phyloP scores from a whole-genome alignment of 2,113 vertebrate species.

The Antechinus stuartii region DNA sequence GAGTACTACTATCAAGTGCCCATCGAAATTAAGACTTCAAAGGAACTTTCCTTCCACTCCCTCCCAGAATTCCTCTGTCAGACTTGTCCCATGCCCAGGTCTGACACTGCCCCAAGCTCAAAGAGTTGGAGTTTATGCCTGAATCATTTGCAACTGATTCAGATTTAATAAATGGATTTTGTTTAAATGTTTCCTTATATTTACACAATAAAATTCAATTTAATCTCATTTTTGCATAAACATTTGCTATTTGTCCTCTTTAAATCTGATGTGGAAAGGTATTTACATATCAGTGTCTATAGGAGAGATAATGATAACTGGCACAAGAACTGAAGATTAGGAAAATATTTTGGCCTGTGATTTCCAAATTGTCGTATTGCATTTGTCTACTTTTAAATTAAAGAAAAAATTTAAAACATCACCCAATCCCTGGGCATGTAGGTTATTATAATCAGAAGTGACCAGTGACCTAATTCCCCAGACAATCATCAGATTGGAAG shows the following conservation, averaged over 20 bases:
- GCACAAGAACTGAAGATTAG: conserved; percentile 29
- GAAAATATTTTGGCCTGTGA: conserved; percentile 42
- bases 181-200: neutral
- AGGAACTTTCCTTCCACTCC: neutral
- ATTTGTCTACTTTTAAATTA: conserved; percentile 61
- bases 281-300: neutral
- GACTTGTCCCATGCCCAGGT: neutral
- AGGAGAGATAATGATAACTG: neutral
- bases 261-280: conserved; percentile 7
- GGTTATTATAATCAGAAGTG: conserved; percentile 24
- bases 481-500: neutral
- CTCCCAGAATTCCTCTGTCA: conserved; percentile 2
- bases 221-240: conserved; percentile 39
- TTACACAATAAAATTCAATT: neutral
- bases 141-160: conserved; percentile 44
- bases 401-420: conserved; percentile 58
- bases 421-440: conserved; percentile 57
- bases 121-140: neutral
- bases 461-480: conserved; percentile 21
- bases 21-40: neutral
- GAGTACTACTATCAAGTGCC: neutral
- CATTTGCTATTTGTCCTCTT: conserved; percentile 26
- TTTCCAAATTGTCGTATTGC: conserved; percentile 48
- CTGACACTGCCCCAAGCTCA: conserved; percentile 8
- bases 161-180: conserved; percentile 39